Evolutionary conservation across 2,888 invertebrate genomes (phyloP), one percentile per base, ranked within the genome.

Genomic region (Nymphalis urticae): DNA sequence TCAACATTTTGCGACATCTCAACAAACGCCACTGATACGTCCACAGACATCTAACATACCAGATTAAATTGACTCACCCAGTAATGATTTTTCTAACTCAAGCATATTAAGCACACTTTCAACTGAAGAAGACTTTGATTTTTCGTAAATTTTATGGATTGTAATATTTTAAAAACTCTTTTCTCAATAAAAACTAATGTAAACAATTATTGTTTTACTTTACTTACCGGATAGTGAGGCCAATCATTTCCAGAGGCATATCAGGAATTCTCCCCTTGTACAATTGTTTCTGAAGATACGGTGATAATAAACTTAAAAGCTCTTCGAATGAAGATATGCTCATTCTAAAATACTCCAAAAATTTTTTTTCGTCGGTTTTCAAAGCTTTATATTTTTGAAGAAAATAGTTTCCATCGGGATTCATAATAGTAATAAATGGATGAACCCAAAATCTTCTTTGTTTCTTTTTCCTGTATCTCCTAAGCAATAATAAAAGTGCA

Each of bases 221-320:
- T 51, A 68, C 65, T 62, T 56, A 36, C 32, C 32, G 6, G 56
- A 69, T 66, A 71, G 71, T 69, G 42, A 71, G 60, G 54, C 75
- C 75, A 62, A 77, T 61, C 79, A 79, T 79, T 76, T 78, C 76
- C 76, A 76, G 68, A 77, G 75, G 74, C 75, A 73, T 76, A 75
- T 76, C 75, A 76, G 76, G 76, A 75, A 75, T 74, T 75, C 76
- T 76, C 62, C 72, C 72, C 71, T 75, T 78, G 69, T 75, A 77
- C 71, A 72, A 76, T 77, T n/a, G 71, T 75, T 76, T 75, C 62
- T 75, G 75, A 64, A 76, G 73, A 66, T 65, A 73, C 74, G 75
- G 73, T 74, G 75, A 75, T 73, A 75, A 75, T 74, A 75, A 70
- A 71, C 71, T 72, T 64, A 73, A 70, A 72, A 72, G 69, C 67